A percentile compares a stretch with the other conserved stretches of the same genome.
phyloP scores from a whole-genome alignment of 1,140 invertebrate species.

The Brachystomella parvula region DNA sequence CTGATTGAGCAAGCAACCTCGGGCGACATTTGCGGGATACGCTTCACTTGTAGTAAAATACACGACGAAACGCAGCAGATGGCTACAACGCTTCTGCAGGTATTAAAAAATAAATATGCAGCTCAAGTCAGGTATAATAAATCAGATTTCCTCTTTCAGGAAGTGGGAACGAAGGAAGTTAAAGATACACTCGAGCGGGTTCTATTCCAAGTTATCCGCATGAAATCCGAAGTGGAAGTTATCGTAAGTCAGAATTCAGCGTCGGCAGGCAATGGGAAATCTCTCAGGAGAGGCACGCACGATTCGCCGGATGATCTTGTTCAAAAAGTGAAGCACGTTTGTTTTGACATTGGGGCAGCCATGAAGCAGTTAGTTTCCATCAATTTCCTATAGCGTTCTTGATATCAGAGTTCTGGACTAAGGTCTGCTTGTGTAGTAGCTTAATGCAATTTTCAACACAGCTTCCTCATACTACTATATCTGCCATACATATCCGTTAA shows the following conservation, averaged over 20 bases:
- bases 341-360: conserved; percentile 36
- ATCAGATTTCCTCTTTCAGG: neutral
- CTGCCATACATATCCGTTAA: too few species aligned
- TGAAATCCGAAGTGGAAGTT: conserved; percentile 30
- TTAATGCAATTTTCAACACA: too few species aligned
- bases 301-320: neutral
- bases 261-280: neutral
- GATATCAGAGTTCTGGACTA: too few species aligned
- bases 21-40: conserved; percentile 27
- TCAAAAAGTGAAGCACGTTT: conserved; percentile 34
- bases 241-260: neutral
- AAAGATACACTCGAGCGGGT: conserved; percentile 27
- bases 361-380: conserved; percentile 32
- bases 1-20: conserved; percentile 31
- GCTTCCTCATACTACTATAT: too few species aligned
- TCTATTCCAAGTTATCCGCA: conserved; percentile 35
- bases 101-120: neutral
- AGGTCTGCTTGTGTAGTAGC: too few species aligned
- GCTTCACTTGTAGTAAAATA: conserved; percentile 27
- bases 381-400: too few species aligned
- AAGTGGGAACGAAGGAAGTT: neutral
- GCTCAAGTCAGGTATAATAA: too few species aligned
- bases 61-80: conserved; percentile 30
- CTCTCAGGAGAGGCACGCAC: neutral
- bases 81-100: conserved; percentile 28